These are phyloP conservation scores for Biston stratarius DNA, from an alignment of 2,888 invertebrate genomes.

Conservation along the genomic window DNA sequence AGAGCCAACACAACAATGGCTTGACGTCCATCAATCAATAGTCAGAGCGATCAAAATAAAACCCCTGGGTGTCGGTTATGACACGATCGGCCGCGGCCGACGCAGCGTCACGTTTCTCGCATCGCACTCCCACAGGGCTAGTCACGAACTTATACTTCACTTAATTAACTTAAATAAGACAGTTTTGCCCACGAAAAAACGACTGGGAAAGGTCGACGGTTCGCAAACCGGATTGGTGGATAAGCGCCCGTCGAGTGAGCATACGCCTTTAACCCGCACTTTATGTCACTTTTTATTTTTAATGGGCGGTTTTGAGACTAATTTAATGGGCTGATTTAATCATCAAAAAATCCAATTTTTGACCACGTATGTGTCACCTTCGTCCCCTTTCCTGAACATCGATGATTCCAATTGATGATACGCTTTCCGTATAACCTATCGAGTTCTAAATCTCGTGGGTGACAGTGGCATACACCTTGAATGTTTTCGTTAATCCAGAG, in stretches of 20 bases:
- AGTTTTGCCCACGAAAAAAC: slow-evolving; percentile 80
- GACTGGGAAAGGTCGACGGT: slow-evolving; percentile 70
- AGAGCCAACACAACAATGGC: neutral
- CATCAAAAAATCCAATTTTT: too few relatives aligned
- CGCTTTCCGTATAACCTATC: too few relatives aligned
- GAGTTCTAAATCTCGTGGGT: too few relatives aligned
- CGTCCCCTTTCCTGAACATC: too few relatives aligned
- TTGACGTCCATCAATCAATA: slow-evolving; percentile 22
- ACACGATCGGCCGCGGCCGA: slow-evolving; percentile 56
- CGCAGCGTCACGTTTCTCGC: slow-evolving; percentile 67
- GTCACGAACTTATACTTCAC: slow-evolving; percentile 86
- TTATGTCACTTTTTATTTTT: slow-evolving; percentile 77
- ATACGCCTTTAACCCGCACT: slow-evolving; percentile 67
- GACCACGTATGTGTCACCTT: too few relatives aligned
- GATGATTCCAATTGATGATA: too few relatives aligned
- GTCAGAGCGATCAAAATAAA: slow-evolving; percentile 19
- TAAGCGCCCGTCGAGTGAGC: slow-evolving; percentile 34
- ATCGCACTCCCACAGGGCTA: slow-evolving; percentile 75
- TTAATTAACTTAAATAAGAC: slow-evolving; percentile 86
- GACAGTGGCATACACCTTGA: too few relatives aligned
- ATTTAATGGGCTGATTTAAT: too few relatives aligned
- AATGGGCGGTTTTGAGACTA: too few relatives aligned
- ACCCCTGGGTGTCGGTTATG: slow-evolving; percentile 44
- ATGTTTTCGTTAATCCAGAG: too few relatives aligned
- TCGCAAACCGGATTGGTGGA: slow-evolving; percentile 73